Conservation (phyloP, 1,140 invertebrate species). For the Gonatopus flavifemur region DNA sequence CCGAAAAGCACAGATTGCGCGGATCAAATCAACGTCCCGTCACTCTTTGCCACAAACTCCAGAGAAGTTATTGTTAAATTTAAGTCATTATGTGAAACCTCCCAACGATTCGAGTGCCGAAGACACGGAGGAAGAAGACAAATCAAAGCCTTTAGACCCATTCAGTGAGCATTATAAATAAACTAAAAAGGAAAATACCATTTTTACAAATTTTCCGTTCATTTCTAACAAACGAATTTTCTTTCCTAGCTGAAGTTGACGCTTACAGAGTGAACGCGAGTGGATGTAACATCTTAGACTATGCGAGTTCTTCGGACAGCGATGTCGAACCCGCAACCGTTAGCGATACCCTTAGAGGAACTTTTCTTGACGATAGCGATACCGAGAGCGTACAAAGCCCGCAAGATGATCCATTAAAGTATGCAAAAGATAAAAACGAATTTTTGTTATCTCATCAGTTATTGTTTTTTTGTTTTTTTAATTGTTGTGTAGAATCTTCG, state of each 20-base stretch:
- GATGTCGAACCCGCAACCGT: slow-evolving; percentile 69
- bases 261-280: slow-evolving; percentile 60
- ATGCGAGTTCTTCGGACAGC: slow-evolving; percentile 74
- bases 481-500: slow-evolving; percentile 22
- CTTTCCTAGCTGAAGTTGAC: slow-evolving; percentile 61
- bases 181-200: too few relatives aligned
- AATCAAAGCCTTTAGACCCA: slow-evolving; percentile 55
- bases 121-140: slow-evolving; percentile 35
- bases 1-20: slow-evolving; percentile 61
- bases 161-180: slow-evolving; percentile 56
- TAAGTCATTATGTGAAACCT: slow-evolving; percentile 61
- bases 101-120: slow-evolving; percentile 37
- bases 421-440: slow-evolving; percentile 34
- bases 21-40: slow-evolving; percentile 61
- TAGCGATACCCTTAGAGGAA: slow-evolving; percentile 66
- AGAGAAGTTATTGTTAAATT: slow-evolving; percentile 62
- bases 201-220: too few relatives aligned
- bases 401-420: slow-evolving; percentile 78
- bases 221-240: too few relatives aligned
- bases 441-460: too few relatives aligned
- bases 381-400: slow-evolving; percentile 78
- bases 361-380: slow-evolving; percentile 71
- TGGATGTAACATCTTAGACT: slow-evolving; percentile 67
- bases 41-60: slow-evolving; percentile 63
- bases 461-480: too few relatives aligned